These are phyloP conservation scores for Enteromius argenteus DNA, from an alignment of 2,797 vertebrate species.

Conservation along the genomic window DNA sequence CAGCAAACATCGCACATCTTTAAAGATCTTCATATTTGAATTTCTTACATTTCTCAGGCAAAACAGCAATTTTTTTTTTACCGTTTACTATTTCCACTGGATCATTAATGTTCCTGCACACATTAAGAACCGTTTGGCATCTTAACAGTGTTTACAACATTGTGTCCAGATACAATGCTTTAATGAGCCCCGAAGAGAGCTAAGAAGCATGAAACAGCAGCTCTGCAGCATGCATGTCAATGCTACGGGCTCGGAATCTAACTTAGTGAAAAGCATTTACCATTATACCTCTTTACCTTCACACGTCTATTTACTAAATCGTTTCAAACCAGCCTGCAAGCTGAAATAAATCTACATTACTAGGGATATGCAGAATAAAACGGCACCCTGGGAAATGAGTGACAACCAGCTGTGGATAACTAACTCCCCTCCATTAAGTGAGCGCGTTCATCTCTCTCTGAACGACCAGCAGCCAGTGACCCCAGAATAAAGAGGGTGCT, in stretches of 20 bases:
- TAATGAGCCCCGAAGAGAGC: neutral
- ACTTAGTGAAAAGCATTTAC: neutral
- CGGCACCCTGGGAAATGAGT: neutral
- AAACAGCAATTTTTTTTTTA: neutral
- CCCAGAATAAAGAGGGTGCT: neutral
- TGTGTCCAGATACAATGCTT: neutral
- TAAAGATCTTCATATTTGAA: neutral
- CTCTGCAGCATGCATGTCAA: neutral
- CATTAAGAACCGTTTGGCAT: neutral
- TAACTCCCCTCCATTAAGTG: neutral
- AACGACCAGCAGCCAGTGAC: neutral
- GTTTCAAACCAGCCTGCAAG: neutral
- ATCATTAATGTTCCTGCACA: neutral
- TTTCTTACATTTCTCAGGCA: neutral
- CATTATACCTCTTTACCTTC: neutral
- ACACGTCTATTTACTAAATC: neutral
- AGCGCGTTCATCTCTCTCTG: neutral
- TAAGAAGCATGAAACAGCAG: neutral
- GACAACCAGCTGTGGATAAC: neutral
- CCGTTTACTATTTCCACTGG: neutral
- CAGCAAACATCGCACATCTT: neutral
- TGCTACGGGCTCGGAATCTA: neutral
- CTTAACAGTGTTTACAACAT: neutral
- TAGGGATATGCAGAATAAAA: neutral
- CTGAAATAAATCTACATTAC: neutral